phyloP scores from a whole-genome alignment of 2,888 invertebrate genomes.

The Ceramica pisi region DNA sequence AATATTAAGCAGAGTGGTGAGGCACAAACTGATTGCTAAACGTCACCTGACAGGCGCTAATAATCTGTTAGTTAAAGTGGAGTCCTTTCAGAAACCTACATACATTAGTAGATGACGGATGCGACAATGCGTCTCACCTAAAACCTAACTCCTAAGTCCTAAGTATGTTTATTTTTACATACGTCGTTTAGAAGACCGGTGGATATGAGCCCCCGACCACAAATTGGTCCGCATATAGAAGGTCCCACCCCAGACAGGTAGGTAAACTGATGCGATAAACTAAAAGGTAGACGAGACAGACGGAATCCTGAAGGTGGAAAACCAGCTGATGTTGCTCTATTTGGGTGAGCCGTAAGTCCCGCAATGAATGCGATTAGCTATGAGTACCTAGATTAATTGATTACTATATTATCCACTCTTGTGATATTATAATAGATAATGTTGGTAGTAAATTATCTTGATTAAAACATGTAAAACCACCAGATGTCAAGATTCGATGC shows the following conservation, averaged over 20 bases:
- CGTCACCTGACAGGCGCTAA: slow-evolving; percentile 14
- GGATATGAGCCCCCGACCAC: neutral
- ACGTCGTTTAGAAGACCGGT: no score
- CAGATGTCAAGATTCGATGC: slow-evolving; percentile 7
- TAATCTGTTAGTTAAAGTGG: neutral
- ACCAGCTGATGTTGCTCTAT: neutral
- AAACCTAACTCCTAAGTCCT: neutral
- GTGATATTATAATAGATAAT: neutral
- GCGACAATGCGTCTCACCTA: neutral
- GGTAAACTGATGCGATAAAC: neutral
- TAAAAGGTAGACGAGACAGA: neutral
- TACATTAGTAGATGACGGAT: neutral
- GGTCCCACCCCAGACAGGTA: neutral
- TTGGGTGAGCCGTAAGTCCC: neutral
- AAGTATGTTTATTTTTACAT: neutral
- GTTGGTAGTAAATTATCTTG: neutral
- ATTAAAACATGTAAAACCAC: neutral
- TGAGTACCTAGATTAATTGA: neutral
- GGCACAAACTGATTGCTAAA: neutral
- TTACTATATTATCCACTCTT: neutral
- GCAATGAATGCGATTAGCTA: neutral
- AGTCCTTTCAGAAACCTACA: neutral
- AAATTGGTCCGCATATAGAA: neutral
- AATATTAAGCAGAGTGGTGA: no score
- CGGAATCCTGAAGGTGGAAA: neutral